Base-by-base conservation (phyloP, 2,797 vertebrate genomes). In the Acanthiza pusilla region DNA sequence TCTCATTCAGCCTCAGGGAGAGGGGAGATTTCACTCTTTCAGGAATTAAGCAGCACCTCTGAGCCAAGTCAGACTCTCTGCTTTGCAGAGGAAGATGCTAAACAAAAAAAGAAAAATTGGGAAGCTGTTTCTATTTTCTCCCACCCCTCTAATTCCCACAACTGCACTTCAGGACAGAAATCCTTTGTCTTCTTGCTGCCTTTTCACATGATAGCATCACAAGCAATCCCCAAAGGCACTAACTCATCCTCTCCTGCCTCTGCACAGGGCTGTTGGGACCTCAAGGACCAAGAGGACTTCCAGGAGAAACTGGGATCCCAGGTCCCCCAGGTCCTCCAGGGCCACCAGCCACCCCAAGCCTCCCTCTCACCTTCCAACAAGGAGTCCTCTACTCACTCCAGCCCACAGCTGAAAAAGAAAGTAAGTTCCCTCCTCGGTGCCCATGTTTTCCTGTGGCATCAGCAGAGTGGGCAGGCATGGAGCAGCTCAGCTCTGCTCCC, bases 351-450 rank as follows among this genome's bases (percentile, higher is more conserved):
- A 98, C 97, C 26, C 97, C 97, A 1, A 95, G 97, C 71, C 94
- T 97, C 57, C 91, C 96, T 7, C 93, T 97, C 5, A 95, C 94
- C 36, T 95, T 91, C 76, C 96, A 97, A 10, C 98, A 98, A 58
- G 99, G 98, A 2, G 98, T 99, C 40, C 98, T 98, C 86, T 99
- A 99, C 94, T 98, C 98, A 0, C 91, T 98, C n/a, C 97, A 97
- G 86, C 96, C 98, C 9, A 97, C 97, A 34, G 95, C 97, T 25
- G 97, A 98, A 70, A 97, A 97, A 96, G 97, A 97, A 96, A 98
- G 99, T 99, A 96, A 98, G 98, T 96, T 61, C 67, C 5, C 47
- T 95, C 14, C 50, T 60, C 3, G 1, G 13, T 27, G 75, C 6
- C 42, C 2, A 0, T 7, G 42, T 47, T 83, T 55, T 66, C 19